A percentile compares a stretch with the other conserved stretches of the same genome.
Evolutionary conservation across 2,797 vertebrate genomes (phyloP).

Genomic region (Chaenodraco wilsoni): DNA sequence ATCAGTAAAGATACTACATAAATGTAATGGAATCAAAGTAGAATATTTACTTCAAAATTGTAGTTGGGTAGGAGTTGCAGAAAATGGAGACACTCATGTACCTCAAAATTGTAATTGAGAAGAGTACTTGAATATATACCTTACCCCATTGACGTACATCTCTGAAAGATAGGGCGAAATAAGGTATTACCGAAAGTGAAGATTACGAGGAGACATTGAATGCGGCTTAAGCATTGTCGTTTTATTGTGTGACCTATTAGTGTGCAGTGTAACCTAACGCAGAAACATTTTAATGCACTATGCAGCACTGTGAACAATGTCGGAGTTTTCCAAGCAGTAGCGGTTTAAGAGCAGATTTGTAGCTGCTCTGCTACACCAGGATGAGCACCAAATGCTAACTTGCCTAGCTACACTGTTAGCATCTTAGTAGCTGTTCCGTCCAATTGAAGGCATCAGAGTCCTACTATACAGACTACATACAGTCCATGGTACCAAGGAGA

Average conservation of each 20-base stretch:
- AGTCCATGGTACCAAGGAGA: background rate
- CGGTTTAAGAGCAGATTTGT: background rate
- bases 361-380: background rate
- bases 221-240: background rate
- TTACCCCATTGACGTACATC: too few relatives aligned
- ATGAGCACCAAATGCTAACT: conserved; percentile 17
- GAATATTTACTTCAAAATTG: too few relatives aligned
- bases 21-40: too few relatives aligned
- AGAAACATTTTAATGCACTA: background rate
- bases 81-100: too few relatives aligned
- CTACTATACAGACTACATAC: background rate
- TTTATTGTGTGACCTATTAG: background rate
- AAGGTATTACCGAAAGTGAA: accelerated
- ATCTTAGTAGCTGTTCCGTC: conserved; percentile 13
- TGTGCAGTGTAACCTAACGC: background rate
- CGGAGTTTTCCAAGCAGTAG: background rate
- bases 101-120: too few relatives aligned
- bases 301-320: background rate
- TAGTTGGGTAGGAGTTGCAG: too few relatives aligned
- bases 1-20: too few relatives aligned
- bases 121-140: too few relatives aligned
- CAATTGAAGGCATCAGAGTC: conserved; percentile 7
- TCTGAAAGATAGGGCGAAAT: too few relatives aligned
- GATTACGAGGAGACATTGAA: conserved; percentile 7
- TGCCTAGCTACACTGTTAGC: conserved; percentile 46